phyloP scores from a whole-genome alignment of 2,888 invertebrate genomes.

The Aphrophora alni region DNA sequence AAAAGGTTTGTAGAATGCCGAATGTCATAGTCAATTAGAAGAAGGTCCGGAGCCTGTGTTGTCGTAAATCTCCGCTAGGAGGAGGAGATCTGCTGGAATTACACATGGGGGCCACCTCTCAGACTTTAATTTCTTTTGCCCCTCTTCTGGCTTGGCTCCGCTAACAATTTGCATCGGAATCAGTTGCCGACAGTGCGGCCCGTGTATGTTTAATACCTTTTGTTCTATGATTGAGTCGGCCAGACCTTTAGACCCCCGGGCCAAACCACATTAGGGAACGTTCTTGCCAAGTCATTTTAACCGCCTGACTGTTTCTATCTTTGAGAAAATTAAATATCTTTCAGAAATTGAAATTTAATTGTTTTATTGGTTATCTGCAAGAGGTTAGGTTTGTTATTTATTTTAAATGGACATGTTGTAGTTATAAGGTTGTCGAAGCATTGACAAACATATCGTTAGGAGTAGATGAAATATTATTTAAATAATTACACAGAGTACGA shows the following conservation, averaged over 20 bases:
- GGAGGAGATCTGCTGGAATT: too few species aligned
- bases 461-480: too few species aligned
- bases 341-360: neutral
- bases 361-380: neutral
- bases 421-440: too few species aligned
- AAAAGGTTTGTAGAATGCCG: neutral
- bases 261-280: neutral
- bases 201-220: neutral
- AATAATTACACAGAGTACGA: too few species aligned
- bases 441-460: too few species aligned
- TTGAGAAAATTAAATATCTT: neutral
- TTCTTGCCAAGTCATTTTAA: too few species aligned
- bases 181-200: neutral
- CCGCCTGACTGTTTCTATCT: neutral
- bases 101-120: too few species aligned
- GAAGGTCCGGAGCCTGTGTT: neutral
- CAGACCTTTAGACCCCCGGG: neutral
- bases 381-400: neutral
- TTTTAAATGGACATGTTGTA: neutral
- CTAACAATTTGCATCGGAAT: neutral
- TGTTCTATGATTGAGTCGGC: neutral
- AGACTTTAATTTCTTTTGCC: neutral
- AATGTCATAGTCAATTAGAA: neutral
- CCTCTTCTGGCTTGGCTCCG: neutral
- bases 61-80: neutral